phyloP scores from a whole-genome alignment of 2,888 invertebrate species.

The Phytoseiulus persimilis region DNA sequence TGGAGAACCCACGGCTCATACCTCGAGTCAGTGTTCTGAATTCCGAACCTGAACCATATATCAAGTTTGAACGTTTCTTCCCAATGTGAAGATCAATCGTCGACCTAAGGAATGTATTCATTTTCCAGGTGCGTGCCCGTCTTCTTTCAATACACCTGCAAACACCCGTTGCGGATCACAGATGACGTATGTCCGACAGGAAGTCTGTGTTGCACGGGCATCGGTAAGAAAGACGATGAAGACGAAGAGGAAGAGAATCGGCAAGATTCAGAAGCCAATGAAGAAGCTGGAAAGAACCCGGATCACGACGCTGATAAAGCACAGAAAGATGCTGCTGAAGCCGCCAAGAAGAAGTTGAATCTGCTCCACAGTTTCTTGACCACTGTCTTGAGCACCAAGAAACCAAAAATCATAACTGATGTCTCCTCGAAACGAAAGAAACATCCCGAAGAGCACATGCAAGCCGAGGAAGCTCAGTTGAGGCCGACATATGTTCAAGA shows the following conservation, averaged over 20 bases:
- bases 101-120: not conserved
- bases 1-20: too few relatives aligned
- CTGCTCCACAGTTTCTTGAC: constrained; percentile 12
- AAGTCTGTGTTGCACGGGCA: not conserved
- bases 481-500: constrained; percentile 10
- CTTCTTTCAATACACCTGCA: constrained; percentile 28
- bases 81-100: too few relatives aligned
- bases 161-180: not conserved
- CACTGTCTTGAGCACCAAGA: constrained; percentile 17
- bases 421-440: not conserved
- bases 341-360: constrained; percentile 23
- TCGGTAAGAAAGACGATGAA: not conserved
- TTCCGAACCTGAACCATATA: too few relatives aligned
- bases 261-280: not conserved
- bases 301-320: not conserved
- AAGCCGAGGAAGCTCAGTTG: not conserved
- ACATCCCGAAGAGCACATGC: constrained; percentile 16
- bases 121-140: constrained; percentile 11
- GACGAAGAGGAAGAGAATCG: not conserved
- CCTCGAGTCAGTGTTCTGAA: too few relatives aligned
- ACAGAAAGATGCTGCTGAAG: not conserved
- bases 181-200: constrained; percentile 23
- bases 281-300: not conserved
- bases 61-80: too few relatives aligned
- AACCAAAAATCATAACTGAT: not conserved